Evolutionary conservation across 2,888 invertebrate species (phyloP).

Genomic region (Ligdia adustata): DNA sequence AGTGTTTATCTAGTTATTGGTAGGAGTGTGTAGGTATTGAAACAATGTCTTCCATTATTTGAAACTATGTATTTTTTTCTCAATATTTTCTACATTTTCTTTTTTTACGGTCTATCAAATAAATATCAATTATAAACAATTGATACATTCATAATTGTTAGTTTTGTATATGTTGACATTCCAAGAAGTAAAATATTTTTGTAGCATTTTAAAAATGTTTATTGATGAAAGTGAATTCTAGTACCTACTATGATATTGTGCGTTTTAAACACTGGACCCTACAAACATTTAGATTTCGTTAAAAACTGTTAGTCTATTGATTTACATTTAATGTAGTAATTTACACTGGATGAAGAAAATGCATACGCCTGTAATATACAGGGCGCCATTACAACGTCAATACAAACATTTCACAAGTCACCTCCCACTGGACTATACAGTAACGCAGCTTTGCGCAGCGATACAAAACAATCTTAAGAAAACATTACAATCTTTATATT

Average conservation of each 20-base stretch:
- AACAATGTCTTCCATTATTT: slow-evolving; percentile 68
- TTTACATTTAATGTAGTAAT: slow-evolving; percentile 76
- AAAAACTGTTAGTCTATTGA: slow-evolving; percentile 79
- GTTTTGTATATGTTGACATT: slow-evolving; percentile 75
- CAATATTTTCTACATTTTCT: slow-evolving; percentile 79
- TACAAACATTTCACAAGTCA: slow-evolving; percentile 53
- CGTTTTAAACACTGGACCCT: slow-evolving; percentile 83
- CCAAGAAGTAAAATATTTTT: slow-evolving; percentile 74
- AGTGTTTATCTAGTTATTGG: background rate
- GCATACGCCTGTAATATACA: slow-evolving; percentile 62
- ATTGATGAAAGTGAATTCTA: slow-evolving; percentile 78
- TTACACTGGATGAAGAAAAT: slow-evolving; percentile 79
- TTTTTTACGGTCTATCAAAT: slow-evolving; percentile 80
- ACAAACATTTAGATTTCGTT: slow-evolving; percentile 81
- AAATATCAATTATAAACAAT: slow-evolving; percentile 82
- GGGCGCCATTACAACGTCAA: slow-evolving; percentile 63
- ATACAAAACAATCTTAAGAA: slow-evolving; percentile 80
- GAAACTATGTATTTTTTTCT: slow-evolving; percentile 80
- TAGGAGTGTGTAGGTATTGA: slow-evolving; percentile 41
- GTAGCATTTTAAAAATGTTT: slow-evolving; percentile 66
- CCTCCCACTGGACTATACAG: slow-evolving; percentile 62
- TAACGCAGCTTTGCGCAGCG: slow-evolving; percentile 59
- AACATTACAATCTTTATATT: slow-evolving; percentile 78
- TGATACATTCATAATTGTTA: slow-evolving; percentile 80
- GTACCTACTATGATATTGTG: slow-evolving; percentile 83